A percentile compares a stretch with the other conserved stretches of the same genome.
Conservation (phyloP, 2,113 vertebrate genomes). For the Oxyruncus cristatus region DNA sequence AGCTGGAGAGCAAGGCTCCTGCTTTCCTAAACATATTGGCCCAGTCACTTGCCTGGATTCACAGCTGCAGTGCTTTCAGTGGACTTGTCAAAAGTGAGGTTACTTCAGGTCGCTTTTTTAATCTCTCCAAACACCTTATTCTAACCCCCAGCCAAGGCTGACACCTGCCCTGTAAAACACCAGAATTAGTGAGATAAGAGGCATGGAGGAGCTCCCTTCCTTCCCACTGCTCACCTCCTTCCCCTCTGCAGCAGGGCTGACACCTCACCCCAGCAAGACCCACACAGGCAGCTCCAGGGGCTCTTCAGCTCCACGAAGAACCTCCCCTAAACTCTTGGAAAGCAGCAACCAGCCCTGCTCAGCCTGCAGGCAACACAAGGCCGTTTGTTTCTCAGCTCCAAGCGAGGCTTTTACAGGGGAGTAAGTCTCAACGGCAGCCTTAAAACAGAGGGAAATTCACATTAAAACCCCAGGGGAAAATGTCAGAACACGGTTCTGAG, state of each 20-base stretch:
- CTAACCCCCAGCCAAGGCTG: background rate
- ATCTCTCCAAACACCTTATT: background rate
- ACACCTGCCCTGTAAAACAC: background rate
- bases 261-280: background rate
- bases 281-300: background rate
- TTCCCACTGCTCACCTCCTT: background rate
- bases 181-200: background rate
- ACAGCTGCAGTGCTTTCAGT: background rate
- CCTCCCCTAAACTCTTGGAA: background rate
- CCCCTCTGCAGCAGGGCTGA: background rate
- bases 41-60: background rate
- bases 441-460: background rate
- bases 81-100: background rate
- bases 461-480: slow-evolving; percentile 2
- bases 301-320: background rate
- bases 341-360: background rate
- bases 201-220: background rate
- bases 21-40: background rate
- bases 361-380: background rate
- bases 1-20: background rate
- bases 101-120: background rate
- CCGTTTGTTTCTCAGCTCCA: background rate
- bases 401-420: background rate
- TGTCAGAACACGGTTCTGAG: background rate
- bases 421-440: background rate